Evolutionary conservation across 1,140 invertebrate genomes (phyloP).

Genomic region (Sogatella furcifera): DNA sequence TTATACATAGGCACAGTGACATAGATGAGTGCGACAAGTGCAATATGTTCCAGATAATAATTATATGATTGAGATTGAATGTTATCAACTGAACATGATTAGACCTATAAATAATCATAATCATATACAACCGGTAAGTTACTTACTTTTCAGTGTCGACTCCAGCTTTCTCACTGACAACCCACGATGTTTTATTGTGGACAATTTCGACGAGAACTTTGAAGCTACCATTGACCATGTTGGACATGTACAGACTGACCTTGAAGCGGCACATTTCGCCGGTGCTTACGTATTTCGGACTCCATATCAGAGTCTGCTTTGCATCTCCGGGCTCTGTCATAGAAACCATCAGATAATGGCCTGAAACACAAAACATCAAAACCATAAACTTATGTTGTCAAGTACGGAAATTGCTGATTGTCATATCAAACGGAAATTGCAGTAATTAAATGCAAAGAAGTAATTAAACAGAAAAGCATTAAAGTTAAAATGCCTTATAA

Average conservation of each 20-base stretch:
- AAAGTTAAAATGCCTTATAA: too few species aligned
- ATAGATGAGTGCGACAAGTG: too few species aligned
- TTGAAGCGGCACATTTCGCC: slow-evolving; percentile 15
- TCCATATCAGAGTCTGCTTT: slow-evolving; percentile 15
- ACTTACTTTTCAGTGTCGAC: slow-evolving; percentile 17
- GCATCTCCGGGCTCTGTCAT: slow-evolving; percentile 12
- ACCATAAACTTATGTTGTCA: too few species aligned
- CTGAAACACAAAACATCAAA: slow-evolving; percentile 12
- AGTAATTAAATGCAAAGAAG: too few species aligned
- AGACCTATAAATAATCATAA: too few species aligned
- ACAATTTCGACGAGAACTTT: slow-evolving; percentile 20
- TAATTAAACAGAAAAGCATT: too few species aligned
- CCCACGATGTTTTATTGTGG: slow-evolving; percentile 16
- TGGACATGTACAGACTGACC: slow-evolving; percentile 18
- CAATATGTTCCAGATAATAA: too few species aligned
- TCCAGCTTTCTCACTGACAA: slow-evolving; percentile 15
- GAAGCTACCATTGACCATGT: slow-evolving; percentile 17
- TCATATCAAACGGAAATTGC: too few species aligned
- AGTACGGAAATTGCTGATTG: too few species aligned
- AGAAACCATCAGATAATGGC: slow-evolving; percentile 20
- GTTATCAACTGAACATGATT: too few species aligned
- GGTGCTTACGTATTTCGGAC: slow-evolving; percentile 17
- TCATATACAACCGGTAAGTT: background rate
- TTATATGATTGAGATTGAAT: too few species aligned
- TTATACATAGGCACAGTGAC: too few species aligned